These are phyloP conservation scores for Melieria crassipennis DNA, from an alignment of 2,888 invertebrate species.

Conservation along the genomic window DNA sequence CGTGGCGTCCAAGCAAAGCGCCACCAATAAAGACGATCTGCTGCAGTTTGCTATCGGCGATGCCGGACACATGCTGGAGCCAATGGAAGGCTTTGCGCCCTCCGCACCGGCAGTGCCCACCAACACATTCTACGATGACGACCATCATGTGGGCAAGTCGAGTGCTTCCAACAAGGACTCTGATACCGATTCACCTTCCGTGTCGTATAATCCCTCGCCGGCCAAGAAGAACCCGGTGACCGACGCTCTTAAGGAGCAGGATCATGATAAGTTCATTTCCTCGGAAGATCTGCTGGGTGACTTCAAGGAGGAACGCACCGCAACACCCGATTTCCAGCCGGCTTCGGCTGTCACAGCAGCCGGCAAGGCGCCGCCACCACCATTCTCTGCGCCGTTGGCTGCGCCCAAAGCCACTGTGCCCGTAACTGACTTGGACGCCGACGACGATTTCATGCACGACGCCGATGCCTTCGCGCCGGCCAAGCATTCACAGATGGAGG, in stretches of 20 bases:
- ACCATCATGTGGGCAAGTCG: constrained; percentile 42
- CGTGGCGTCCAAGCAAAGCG: background rate
- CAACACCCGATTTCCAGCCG: constrained; percentile 46
- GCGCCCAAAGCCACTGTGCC: constrained; percentile 36
- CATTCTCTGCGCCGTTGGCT: constrained; percentile 3
- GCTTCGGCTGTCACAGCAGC: background rate
- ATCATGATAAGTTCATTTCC: constrained; percentile 65
- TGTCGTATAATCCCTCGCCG: constrained; percentile 62
- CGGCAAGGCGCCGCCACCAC: background rate
- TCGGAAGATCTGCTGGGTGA: constrained; percentile 64
- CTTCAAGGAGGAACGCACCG: constrained; percentile 60
- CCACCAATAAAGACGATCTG: constrained; percentile 25
- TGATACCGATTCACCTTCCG: constrained; percentile 62
- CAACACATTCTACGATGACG: constrained; percentile 41
- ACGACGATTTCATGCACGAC: constrained; percentile 44
- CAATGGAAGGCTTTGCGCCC: constrained; percentile 36
- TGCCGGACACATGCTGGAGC: constrained; percentile 30
- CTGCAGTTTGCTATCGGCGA: constrained; percentile 25
- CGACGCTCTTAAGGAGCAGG: constrained; percentile 62
- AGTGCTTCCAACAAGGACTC: constrained; percentile 56
- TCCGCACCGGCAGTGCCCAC: constrained; percentile 34
- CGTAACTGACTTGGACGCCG: constrained; percentile 57
- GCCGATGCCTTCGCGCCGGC: background rate
- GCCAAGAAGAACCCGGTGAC: constrained; percentile 60
- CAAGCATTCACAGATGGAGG: constrained; percentile 28